Base-by-base conservation (phyloP, 2,797 vertebrate species). In the Poliocrania exsul region DNA sequence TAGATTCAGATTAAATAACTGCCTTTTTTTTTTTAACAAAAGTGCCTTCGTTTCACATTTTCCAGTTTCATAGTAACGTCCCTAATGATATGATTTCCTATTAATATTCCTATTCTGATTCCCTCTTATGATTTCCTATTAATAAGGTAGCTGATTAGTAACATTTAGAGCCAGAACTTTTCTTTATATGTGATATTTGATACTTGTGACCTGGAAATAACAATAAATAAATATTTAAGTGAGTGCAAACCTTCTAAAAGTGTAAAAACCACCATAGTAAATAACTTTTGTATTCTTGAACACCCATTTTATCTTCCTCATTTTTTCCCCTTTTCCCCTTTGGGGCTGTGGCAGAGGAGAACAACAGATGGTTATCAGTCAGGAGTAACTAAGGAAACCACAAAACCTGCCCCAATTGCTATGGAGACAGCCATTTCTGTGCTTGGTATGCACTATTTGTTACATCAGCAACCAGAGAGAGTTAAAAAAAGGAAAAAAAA, bases 351-450 rank as follows among this genome's bases (percentile, higher is more conserved):
- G 93, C 88, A 81, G 78, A 93, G 93, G 96, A 94, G 96, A 97
- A 95, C 96, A 96, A 96, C 97, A 97, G 97, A 98, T 97, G 97
- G 97, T 97, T 98, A 97, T 98, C 97, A 87, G 97, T 97, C 96
- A 97, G 94, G 95, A 97, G 96, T 98, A 98, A 97, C 98, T 98
- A 98, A 97, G 98, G 98, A 98, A 98, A 98, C 98, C 47, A 89
- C 93, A 91, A 95, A 97, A 97, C 95, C 97, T 97, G 96, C 97
- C 97, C 97, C 96, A 93, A 97, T 98, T 95, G 58, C 98, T 98
- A 98, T 98, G 98, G 97, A 98, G 98, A 98, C 97, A 97, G 97
- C 79, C 97, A 97, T 97, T 97, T 97, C 97, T 97, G 95, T 88
- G 93, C 97, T 97, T 96, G 89, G 96, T 96, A 96, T 97, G 96